phyloP scores from a whole-genome alignment of 1,140 invertebrate species.

The Vanessa tameamea region DNA sequence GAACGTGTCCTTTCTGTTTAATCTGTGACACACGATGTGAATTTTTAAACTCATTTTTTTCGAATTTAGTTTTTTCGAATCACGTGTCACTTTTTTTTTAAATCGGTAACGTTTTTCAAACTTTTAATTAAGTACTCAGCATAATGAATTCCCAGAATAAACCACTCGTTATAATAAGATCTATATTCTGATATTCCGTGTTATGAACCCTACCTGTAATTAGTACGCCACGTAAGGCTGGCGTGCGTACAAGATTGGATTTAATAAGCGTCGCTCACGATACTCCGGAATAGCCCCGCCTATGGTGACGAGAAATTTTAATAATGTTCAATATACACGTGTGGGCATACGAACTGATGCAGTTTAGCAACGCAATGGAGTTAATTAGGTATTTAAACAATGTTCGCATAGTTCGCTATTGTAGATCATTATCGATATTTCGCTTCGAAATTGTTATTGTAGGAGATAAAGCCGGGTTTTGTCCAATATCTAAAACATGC shows the following conservation, averaged over 20 bases:
- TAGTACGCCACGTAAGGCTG: slow-evolving; percentile 56
- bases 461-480: background rate
- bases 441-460: slow-evolving; percentile 15
- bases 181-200: slow-evolving; percentile 42
- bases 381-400: slow-evolving; percentile 9
- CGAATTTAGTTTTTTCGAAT: background rate
- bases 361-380: background rate
- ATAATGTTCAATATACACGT: slow-evolving; percentile 23
- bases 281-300: slow-evolving; percentile 28
- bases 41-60: slow-evolving; percentile 27
- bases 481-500: background rate
- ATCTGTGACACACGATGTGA: slow-evolving; percentile 33
- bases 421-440: slow-evolving; percentile 13
- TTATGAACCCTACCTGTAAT: slow-evolving; percentile 55
- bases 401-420: slow-evolving; percentile 8
- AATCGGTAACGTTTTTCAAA: background rate
- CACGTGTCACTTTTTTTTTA: background rate
- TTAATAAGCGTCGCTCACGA: slow-evolving; percentile 42
- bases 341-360: slow-evolving; percentile 4
- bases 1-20: slow-evolving; percentile 36
- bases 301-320: slow-evolving; percentile 46
- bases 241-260: slow-evolving; percentile 59
- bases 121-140: slow-evolving; percentile 37
- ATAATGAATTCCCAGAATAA: slow-evolving; percentile 13
- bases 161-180: slow-evolving; percentile 43